Percentiles rank a stretch among this genome's conserved stretches.
phyloP scores from a whole-genome alignment of 2,888 invertebrate species.

The Zeuzera pyrina region DNA sequence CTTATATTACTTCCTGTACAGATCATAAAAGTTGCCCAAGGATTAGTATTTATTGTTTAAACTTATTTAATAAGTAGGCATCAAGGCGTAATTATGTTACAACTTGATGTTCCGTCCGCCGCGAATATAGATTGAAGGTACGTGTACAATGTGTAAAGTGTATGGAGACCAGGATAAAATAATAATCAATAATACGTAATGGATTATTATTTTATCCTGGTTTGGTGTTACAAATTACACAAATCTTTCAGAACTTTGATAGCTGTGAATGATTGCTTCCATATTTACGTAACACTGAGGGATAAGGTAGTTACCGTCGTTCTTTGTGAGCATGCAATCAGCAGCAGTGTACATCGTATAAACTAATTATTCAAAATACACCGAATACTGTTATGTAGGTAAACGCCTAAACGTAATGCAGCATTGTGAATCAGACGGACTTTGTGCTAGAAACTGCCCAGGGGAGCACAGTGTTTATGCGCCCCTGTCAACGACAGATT shows the following conservation, averaged over 20 bases:
- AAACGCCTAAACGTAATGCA: conserved; percentile 65
- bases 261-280: no score
- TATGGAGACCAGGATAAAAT: no score
- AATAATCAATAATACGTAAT: background rate
- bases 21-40: no score
- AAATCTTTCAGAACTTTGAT: no score
- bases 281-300: background rate
- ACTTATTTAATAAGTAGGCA: no score
- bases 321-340: conserved; percentile 59
- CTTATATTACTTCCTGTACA: no score
- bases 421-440: conserved; percentile 67
- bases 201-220: background rate
- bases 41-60: no score
- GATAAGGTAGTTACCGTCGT: conserved; percentile 53
- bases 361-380: conserved; percentile 72
- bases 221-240: no score
- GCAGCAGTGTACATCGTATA: conserved; percentile 33
- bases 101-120: no score
- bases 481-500: conserved; percentile 20
- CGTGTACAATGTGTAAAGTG: no score
- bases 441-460: conserved; percentile 43
- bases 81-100: no score
- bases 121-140: no score
- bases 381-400: conserved; percentile 69
- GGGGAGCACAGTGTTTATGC: conserved; percentile 52